Percentiles rank a stretch among this genome's conserved stretches.
phyloP scores from a whole-genome alignment of 2,888 invertebrate genomes.

The Caenorhabditis virilis region DNA sequence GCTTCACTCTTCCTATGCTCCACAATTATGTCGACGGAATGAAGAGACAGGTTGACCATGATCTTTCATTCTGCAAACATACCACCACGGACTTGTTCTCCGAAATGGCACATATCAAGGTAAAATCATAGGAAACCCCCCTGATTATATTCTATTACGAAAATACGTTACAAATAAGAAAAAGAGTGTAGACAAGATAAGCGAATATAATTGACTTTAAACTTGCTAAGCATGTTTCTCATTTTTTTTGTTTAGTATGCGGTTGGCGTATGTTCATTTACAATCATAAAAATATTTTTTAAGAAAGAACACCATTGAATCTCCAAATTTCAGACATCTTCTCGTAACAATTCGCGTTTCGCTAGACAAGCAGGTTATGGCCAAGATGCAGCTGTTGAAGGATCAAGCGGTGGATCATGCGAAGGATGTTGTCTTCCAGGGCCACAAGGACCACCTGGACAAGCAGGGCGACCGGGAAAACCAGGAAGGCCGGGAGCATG shows the following conservation, averaged over 20 bases:
- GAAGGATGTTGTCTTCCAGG: conserved; percentile 45
- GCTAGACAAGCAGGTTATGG: conserved; percentile 25
- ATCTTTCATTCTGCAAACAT: conserved; percentile 25
- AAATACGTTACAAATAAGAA: too few species aligned
- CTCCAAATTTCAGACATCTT: conserved; percentile 16
- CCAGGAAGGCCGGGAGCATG: conserved; percentile 46
- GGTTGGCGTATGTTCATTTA: too few species aligned
- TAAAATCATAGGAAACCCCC: neutral
- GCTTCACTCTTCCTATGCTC: conserved; percentile 36
- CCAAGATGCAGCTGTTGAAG: conserved; percentile 21
- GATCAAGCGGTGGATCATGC: conserved; percentile 37
- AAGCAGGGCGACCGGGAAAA: conserved; percentile 37
- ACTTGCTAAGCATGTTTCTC: too few species aligned
- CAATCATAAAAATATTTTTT: too few species aligned
- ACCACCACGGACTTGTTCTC: conserved; percentile 31
- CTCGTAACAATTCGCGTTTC: conserved; percentile 24
- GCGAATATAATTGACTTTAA: neutral
- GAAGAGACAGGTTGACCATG: conserved; percentile 33
- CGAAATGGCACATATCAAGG: conserved; percentile 32
- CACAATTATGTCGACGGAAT: conserved; percentile 35
- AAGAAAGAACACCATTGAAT: too few species aligned
- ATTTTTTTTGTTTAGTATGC: too few species aligned
- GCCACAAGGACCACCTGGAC: conserved; percentile 42
- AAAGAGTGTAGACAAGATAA: neutral
- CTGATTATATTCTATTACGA: too few species aligned